phyloP scores from a whole-genome alignment of 2,797 vertebrate genomes.

The Micropoecilia bifurca region DNA sequence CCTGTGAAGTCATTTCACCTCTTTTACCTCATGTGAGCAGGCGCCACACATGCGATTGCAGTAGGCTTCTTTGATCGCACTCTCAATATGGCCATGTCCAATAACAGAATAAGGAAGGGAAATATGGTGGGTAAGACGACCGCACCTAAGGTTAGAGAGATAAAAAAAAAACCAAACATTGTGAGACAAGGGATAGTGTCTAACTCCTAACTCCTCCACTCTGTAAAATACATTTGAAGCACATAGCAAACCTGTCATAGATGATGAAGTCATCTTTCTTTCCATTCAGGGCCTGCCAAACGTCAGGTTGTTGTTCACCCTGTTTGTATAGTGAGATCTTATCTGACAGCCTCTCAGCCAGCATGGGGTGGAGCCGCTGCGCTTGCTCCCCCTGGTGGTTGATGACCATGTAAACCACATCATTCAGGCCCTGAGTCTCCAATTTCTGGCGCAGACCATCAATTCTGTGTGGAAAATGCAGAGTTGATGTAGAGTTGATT shows the following conservation, averaged over 20 bases:
- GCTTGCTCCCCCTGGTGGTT: constrained; percentile 87
- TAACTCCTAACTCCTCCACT: background rate
- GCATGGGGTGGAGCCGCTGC: constrained; percentile 74
- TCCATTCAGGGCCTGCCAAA: constrained; percentile 89
- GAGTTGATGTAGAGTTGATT: constrained; percentile 3
- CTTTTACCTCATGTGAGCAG: constrained; percentile 85
- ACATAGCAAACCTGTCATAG: constrained; percentile 89
- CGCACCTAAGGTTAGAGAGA: constrained; percentile 82
- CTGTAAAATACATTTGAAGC: background rate
- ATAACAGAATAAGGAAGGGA: constrained; percentile 90
- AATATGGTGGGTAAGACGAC: constrained; percentile 90
- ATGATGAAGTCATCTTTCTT: constrained; percentile 92
- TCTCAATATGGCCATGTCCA: constrained; percentile 84
- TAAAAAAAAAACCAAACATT: background rate
- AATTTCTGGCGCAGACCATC: constrained; percentile 87
- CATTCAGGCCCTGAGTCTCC: constrained; percentile 83
- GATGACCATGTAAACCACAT: constrained; percentile 88
- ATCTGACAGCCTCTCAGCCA: constrained; percentile 82
- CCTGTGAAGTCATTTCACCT: background rate
- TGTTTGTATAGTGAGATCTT: constrained; percentile 90
- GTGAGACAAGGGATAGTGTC: background rate
- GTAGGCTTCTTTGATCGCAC: constrained; percentile 88
- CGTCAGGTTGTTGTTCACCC: constrained; percentile 80
- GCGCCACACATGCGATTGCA: constrained; percentile 88
- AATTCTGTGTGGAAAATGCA: constrained; percentile 77